These are phyloP conservation scores for Creontiades dilutus DNA, from an alignment of 2,888 invertebrate genomes.

Conservation along the genomic window DNA sequence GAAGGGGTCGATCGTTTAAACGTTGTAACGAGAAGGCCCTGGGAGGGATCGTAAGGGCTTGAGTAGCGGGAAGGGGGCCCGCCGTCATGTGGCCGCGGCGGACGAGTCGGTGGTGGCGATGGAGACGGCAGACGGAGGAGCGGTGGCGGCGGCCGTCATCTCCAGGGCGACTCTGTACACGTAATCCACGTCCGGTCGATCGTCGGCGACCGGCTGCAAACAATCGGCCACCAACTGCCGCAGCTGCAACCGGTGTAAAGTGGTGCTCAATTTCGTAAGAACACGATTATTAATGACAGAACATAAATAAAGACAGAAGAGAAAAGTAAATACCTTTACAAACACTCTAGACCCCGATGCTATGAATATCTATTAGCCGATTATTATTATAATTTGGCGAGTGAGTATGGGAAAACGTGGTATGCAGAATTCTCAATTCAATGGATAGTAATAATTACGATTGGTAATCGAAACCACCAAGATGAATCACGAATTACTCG, in stretches of 20 bases:
- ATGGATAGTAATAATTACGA: no score
- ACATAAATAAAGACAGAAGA: no score
- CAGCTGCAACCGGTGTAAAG: conserved; percentile 78
- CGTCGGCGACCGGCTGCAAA: conserved; percentile 80
- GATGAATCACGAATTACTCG: no score
- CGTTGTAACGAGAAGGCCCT: neutral
- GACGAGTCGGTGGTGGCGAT: neutral
- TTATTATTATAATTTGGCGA: no score
- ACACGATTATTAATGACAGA: no score
- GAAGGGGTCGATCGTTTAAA: neutral
- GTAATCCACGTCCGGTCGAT: conserved; percentile 80
- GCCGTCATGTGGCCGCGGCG: conserved; percentile 23
- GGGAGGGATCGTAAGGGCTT: conserved; percentile 29
- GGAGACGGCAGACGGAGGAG: conserved; percentile 51
- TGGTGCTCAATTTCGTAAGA: no score
- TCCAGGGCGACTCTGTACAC: conserved; percentile 79
- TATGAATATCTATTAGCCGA: no score
- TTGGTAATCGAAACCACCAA: no score
- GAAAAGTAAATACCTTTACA: no score
- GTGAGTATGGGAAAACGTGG: no score
- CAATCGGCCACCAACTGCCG: conserved; percentile 80
- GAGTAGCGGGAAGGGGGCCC: conserved; percentile 35
- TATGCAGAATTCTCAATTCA: no score
- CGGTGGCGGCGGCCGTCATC: conserved; percentile 76
- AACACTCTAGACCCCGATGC: no score